Base-by-base conservation (phyloP, 2,888 invertebrate species). In the Pseudanteris insignis region DNA sequence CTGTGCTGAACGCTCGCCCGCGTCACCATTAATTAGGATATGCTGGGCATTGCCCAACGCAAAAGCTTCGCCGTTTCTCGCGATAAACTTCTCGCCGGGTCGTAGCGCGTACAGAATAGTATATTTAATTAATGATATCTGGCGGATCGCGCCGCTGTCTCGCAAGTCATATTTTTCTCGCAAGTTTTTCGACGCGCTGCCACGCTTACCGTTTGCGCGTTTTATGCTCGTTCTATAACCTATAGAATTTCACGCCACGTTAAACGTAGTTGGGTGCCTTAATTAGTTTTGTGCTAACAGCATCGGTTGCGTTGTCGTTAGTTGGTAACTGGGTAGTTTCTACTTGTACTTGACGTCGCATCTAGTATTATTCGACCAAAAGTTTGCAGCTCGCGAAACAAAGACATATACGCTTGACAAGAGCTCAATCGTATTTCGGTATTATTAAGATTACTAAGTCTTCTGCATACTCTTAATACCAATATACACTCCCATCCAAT, bases 261-360 rank as follows among this genome's bases (percentile, higher is more conserved):
- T 68, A 68, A 68, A 67, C 66, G 65, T 65, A 68, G 66, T 70
- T 70, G 67, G 65, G 61, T 68, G 68, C 69, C 67, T 69, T 72
- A 73, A 74, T 73, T 74, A 74, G 70, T 70, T 70, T 71, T 70
- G 67, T 67, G 68, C 67, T 68, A 65, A 64, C 64, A 64, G 59
- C 64, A 60, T 6, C 18, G 18, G 62, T 60, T 53, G 51, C 24
- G 69, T 65, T 67, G 58, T 67, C 59, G 67, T 67, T 71, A 70
- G 69, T 68, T 71, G 67, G 69, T 70, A 70, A 70, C 67, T 67
- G 64, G 64, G 70, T 70, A 71, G 69, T 68, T 70, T 70, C 60
- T 67, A 63, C 67, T 68, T 64, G 62, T 65, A 55, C 55, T 64
- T 65, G 53, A 63, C 62, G 55, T 55, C 47, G 59, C 55, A 47